Base-by-base conservation (phyloP, 2,888 invertebrate species). In the Agrochola litura region DNA sequence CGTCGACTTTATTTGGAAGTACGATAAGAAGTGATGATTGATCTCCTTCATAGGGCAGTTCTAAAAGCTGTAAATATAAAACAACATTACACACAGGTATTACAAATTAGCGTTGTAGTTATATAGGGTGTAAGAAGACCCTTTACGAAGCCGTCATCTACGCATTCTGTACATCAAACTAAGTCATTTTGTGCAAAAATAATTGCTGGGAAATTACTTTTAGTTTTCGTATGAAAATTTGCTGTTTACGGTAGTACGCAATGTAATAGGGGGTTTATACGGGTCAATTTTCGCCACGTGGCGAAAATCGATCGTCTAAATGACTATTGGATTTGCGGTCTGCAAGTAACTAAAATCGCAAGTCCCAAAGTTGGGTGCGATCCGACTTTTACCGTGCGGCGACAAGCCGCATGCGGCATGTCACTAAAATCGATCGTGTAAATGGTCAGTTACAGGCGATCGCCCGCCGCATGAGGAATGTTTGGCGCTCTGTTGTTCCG, bases 21-120 rank as follows among this genome's bases (percentile, higher is more conserved):
- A 98, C 95, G 54, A 99, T 95, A 0, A 98, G 88, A 97, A 99
- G 97, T 68, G 98, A 97, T 22, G 98, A 91, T 81, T 98, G 96
- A 0, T 97, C 96, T 72, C 98, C 97, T 89, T 96, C 94, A 91
- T 99, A 99, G 0, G 98, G 98, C 89, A 99, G 79, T 93, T 98
- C 98, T 67, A 99, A 91, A 19, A 98, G 97, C 97, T 97, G 71
- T 41, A 68, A 61, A n/a, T 6, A 37, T 6, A 9, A 52, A 30
- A 67, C 10, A 25, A 30, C 2, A 67, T 67, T 22, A 67, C 9
- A 67, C 19, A 22, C 30, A 22, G 8, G 14, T 49, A 30, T 49
- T 49, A 49, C 6, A 65, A 65, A 65, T 56, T 56, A 56, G n/a
- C 12, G 22, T 52, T 22, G 9, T 22, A 52, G 22, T 19, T 9